Percentiles rank a stretch among this genome's conserved stretches.
These are phyloP conservation scores for Meteorus colon DNA, from an alignment of 2,888 invertebrate species.

Conservation along the genomic window DNA sequence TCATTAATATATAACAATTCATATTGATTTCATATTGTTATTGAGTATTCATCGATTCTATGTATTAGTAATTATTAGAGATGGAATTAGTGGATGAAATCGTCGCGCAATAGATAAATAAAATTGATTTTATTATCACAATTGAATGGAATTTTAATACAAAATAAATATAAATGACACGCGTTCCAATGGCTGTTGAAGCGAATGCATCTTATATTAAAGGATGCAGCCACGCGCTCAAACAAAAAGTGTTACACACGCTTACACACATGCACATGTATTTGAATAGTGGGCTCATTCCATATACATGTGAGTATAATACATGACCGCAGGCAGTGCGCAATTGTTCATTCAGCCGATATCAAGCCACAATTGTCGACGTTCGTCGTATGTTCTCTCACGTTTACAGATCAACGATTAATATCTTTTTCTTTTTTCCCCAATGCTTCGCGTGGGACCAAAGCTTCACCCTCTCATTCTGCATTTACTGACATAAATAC, in stretches of 20 bases:
- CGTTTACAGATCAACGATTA: slow-evolving; percentile 31
- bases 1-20: too few species aligned
- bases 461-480: background rate
- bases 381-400: slow-evolving; percentile 25
- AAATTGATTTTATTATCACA: slow-evolving; percentile 9
- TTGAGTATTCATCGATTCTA: too few species aligned
- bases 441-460: slow-evolving; percentile 8
- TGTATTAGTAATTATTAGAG: too few species aligned
- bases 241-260: slow-evolving; percentile 7
- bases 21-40: too few species aligned
- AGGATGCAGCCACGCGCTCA: slow-evolving; percentile 59
- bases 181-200: slow-evolving; percentile 55
- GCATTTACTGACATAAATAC: too few species aligned
- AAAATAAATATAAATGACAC: slow-evolving; percentile 42
- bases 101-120: background rate
- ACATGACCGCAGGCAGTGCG: slow-evolving; percentile 62
- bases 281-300: slow-evolving; percentile 53
- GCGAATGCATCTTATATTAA: slow-evolving; percentile 60
- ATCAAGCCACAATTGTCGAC: slow-evolving; percentile 30
- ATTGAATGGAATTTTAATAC: slow-evolving; percentile 11
- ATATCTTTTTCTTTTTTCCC: background rate
- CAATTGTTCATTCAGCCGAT: slow-evolving; percentile 62
- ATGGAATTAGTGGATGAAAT: too few species aligned
- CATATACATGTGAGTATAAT: slow-evolving; percentile 48
- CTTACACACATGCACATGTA: slow-evolving; percentile 8